Percentiles rank a stretch among this genome's conserved stretches.
Evolutionary conservation across 2,888 invertebrate species (phyloP).

Genomic region (Stratiomys singularior): DNA sequence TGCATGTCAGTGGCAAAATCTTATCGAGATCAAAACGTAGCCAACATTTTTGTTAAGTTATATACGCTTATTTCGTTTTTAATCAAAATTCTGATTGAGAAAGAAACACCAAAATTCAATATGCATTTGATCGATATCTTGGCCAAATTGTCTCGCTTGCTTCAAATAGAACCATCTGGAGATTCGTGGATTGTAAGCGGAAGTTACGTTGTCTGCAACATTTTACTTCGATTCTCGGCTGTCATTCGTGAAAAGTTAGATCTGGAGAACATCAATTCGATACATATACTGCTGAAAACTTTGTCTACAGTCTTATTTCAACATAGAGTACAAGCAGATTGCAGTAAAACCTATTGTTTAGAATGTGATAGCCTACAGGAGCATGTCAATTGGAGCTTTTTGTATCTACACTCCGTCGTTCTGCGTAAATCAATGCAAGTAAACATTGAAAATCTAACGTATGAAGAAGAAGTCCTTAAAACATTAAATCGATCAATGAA

Average conservation of each 20-base stretch:
- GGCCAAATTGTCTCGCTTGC: constrained; percentile 9
- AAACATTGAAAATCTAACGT: background rate
- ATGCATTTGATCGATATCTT: constrained; percentile 17
- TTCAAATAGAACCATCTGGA: background rate
- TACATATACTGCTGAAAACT: background rate
- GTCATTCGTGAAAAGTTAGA: background rate
- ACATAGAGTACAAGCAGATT: background rate
- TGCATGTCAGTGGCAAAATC: background rate
- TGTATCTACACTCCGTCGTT: background rate
- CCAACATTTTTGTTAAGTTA: background rate
- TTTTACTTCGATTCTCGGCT: constrained; percentile 1
- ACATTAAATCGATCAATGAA: background rate
- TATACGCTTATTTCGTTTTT: background rate
- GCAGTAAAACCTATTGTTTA: constrained; percentile 4
- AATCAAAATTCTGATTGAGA: background rate
- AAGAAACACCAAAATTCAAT: constrained; percentile 10
- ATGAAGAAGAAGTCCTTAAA: background rate
- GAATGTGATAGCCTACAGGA: background rate
- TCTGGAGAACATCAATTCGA: background rate
- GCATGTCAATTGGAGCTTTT: background rate
- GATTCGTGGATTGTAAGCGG: constrained; percentile 9
- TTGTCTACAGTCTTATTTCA: background rate
- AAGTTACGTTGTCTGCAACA: constrained; percentile 6
- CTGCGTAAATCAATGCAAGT: background rate
- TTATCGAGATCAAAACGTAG: background rate